Percentiles rank a stretch among this genome's conserved stretches.
Evolutionary conservation across 2,113 vertebrate species (phyloP).

Genomic region (Toxotes chatareus): DNA sequence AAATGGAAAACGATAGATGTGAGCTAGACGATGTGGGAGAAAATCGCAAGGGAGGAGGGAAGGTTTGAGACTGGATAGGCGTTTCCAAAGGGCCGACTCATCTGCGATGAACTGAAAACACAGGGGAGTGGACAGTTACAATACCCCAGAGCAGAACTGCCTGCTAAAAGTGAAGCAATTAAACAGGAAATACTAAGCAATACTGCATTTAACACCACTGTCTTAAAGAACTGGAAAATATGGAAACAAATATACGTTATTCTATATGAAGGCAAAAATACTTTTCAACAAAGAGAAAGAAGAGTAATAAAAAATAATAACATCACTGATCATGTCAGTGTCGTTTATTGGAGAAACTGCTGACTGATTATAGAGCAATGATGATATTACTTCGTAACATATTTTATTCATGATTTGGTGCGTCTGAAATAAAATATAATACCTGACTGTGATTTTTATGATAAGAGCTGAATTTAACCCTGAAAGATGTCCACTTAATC

Average conservation of each 20-base stretch:
- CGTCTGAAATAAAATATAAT: conserved; percentile 23
- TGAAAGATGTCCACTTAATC: background rate
- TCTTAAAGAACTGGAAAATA: conserved; percentile 1
- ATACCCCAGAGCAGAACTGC: background rate
- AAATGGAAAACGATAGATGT: conserved; percentile 72
- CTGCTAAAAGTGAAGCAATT: conserved; percentile 9
- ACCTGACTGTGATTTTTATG: background rate
- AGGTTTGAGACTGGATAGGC: conserved; percentile 20
- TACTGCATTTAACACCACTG: background rate
- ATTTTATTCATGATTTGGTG: conserved; percentile 37
- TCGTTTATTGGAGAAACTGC: conserved; percentile 9
- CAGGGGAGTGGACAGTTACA: conserved; percentile 10
- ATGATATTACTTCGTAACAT: background rate
- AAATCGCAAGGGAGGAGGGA: conserved; percentile 41
- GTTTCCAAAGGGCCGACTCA: background rate
- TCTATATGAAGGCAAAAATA: background rate
- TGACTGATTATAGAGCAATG: conserved; percentile 16
- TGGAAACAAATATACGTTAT: background rate
- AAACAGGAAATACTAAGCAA: conserved; percentile 11
- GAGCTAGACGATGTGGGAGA: conserved; percentile 61
- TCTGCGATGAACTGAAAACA: conserved; percentile 11
- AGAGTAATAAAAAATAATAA: background rate
- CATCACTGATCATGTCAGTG: background rate
- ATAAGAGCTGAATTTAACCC: background rate
- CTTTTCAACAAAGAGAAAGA: background rate